Evolutionary conservation across 2,113 vertebrate genomes (phyloP).

Genomic region (Hippocampus guttulatus): DNA sequence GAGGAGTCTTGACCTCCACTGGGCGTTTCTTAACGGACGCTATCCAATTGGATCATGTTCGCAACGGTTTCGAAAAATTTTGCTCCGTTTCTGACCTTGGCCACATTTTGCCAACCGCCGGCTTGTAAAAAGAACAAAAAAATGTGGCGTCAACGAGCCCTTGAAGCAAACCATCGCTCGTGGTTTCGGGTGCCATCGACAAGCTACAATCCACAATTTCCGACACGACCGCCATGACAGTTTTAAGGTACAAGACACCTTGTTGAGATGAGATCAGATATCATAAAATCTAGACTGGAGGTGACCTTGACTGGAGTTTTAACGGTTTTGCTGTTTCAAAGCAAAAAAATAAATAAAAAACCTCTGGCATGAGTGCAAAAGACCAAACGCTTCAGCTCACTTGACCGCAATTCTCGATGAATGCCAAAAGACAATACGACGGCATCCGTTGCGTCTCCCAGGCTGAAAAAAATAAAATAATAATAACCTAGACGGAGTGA

Average conservation of each 20-base stretch:
- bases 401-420: slow-evolving; percentile 5
- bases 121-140: too few species aligned
- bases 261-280: not conserved
- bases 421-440: slow-evolving; percentile 5
- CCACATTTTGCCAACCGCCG: too few species aligned
- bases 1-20: too few species aligned
- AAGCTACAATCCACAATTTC: not conserved
- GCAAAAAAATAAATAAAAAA: not conserved
- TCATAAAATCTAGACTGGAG: not conserved
- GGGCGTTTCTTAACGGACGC: too few species aligned
- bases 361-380: not conserved
- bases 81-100: too few species aligned
- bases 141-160: too few species aligned
- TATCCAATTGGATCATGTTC: too few species aligned
- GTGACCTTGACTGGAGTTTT: not conserved
- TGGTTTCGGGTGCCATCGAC: too few species aligned
- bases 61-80: too few species aligned
- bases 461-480: slow-evolving; percentile 24
- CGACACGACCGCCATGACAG: not conserved
- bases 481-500: slow-evolving; percentile 21
- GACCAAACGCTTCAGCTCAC: slow-evolving; percentile 1
- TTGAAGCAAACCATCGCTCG: too few species aligned
- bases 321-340: not conserved
- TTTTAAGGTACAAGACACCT: too few species aligned
- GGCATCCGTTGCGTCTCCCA: slow-evolving; percentile 9